These are phyloP conservation scores for Cryptus viduatorius DNA, from an alignment of 2,888 invertebrate genomes.

Conservation along the genomic window DNA sequence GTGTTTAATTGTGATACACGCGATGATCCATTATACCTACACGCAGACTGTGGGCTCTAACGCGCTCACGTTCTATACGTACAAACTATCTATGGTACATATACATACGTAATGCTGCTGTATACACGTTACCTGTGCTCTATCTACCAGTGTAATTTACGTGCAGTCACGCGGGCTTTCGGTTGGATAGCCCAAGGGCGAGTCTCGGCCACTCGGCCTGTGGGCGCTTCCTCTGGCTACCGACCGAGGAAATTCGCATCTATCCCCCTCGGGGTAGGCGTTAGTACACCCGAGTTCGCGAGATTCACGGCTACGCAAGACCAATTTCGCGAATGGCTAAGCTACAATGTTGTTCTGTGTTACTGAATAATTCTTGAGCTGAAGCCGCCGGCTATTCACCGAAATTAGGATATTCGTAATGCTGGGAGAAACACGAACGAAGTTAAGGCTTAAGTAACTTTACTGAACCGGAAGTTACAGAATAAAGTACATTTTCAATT, in stretches of 20 bases:
- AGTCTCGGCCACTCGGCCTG: constrained; percentile 27
- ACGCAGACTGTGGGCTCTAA: not conserved
- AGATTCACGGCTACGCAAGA: constrained; percentile 46
- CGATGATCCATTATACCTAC: not conserved
- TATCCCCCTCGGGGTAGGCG: constrained; percentile 36
- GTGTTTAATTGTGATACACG: not conserved
- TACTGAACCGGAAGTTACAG: not conserved
- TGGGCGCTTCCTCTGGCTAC: constrained; percentile 3
- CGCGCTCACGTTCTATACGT: not conserved
- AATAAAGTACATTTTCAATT: not conserved
- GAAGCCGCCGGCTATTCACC: not conserved
- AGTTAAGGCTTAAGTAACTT: not conserved
- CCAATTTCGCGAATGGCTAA: constrained; percentile 50
- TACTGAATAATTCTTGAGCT: constrained; percentile 2
- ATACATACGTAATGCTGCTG: constrained; percentile 19
- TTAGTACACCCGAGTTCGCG: constrained; percentile 23
- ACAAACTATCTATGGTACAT: not conserved
- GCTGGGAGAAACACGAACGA: not conserved
- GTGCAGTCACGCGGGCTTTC: constrained; percentile 19
- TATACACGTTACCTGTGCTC: constrained; percentile 14
- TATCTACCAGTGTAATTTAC: constrained; percentile 41
- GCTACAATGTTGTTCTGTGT: constrained; percentile 2
- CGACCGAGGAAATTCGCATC: constrained; percentile 26
- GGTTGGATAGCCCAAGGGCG: constrained; percentile 43
- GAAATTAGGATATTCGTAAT: not conserved